Evolutionary conservation across 2,888 invertebrate species (phyloP), one percentile per base, ranked within the genome.

Genomic region (Arctia plantaginis): DNA sequence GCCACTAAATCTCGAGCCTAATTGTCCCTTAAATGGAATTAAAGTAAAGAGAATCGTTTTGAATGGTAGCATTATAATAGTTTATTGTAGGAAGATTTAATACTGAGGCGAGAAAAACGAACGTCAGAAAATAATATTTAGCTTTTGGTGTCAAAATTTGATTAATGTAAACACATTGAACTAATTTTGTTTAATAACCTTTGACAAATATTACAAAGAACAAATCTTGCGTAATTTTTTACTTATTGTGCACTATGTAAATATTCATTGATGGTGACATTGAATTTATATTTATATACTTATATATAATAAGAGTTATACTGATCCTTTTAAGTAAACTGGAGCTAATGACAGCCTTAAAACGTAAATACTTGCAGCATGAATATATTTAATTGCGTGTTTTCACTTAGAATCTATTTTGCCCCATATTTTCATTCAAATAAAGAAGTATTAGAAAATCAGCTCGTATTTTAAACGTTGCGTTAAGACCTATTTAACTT

Each of bases 1-100:
- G 73, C 23, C 44, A 69, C 41, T 74, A 66, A 74, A 74, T 74
- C 69, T 70, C 69, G 66, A 66, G 30, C 18, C 27, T 74, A 74
- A 74, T 74, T 65, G 69, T 66, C 47, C 15, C 55, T 66, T 73
- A 51, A 69, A 74, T 55, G 51, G 35, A 69, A 69, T 69, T 73
- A 39, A 73, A 73, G 35, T 69, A 65, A 64, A 73, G 39, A n/a
- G n/a, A 65, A 73, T 13, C 13, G 69, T 39, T 69, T 73, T 51
- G 65, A 64, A 12, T n/a, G 51, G 30, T 7, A 51, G 44, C 12
- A 18, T 30, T 30, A 62, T 62, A 62, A 30, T 7, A 30, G 30
- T 62, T 62, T 18, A 30, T 30, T 30, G 30, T 18, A 30, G 15
- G 12, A 30, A 62, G 12, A 62, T 62, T 30, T 62, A 30, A 62